Base-by-base conservation (phyloP, 2,888 invertebrate species). In the Drosophila meridionalis region DNA sequence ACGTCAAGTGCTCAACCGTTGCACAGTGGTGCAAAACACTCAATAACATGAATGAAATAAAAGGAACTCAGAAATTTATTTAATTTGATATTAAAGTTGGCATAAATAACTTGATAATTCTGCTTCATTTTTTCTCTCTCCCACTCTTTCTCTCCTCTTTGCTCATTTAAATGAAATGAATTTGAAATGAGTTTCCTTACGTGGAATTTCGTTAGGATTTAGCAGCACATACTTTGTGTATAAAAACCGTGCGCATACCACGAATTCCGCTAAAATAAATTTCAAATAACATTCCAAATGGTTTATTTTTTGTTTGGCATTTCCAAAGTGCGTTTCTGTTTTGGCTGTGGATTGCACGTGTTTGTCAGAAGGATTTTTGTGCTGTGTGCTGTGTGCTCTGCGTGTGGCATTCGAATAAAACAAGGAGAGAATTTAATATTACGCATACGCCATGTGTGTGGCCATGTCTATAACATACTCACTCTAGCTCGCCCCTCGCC, bases 361-460 rank as follows among this genome's bases (percentile, higher is more conserved):
- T 62, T 65, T 74, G 59, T 47, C 79, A 40, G 62, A 55, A 60
- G 83, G 71, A 82, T 82, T 63, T 38, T 28, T 40, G 40, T 40
- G 28, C 5, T 3, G 34, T 3, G 32, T 5, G 47, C 20, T 20
- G 20, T 20, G 20, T 20, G 20, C 20, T 26, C 7, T 34, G 36
- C 5, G 53, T 69, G 52, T 43, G 43, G 36, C 63, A 58, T 48
- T 40, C 48, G 42, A 36, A 53, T 43, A 32, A 55, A 61, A 14
- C 26, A 50, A n/a, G 58, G 45, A 50, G 38, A 34, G 57, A 69
- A 79, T 79, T 80, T 68, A 71, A 80, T 80, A 82, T 79, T 75
- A 79, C 75, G 76, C 79, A 80, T 80, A 79, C 83, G 79, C 80
- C 76, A 82, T 71, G 80, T 75, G 68, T 79, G 71, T 75, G 83